Conservation (phyloP, 2,888 invertebrate species). For the Eupithecia subumbrata region DNA sequence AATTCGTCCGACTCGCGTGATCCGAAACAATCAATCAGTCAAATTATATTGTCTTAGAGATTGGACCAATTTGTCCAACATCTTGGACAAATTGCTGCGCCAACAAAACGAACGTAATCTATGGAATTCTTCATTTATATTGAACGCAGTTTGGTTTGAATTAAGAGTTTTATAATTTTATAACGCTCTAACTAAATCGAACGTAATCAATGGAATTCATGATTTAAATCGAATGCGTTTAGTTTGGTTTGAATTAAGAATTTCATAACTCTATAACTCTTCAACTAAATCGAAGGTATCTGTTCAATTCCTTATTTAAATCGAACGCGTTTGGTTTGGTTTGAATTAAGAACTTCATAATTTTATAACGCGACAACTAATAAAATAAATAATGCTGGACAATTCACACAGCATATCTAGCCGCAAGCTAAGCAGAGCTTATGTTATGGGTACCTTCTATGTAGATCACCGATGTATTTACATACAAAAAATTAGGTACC, state of each 20-base stretch:
- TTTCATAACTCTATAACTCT: neutral
- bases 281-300: neutral
- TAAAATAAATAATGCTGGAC: no score
- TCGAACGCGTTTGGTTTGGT: neutral
- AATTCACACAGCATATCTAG: no score
- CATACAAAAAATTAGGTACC: no score
- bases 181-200: neutral
- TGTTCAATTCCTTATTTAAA: neutral
- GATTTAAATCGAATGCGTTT: neutral
- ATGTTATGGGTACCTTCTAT: no score
- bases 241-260: constrained; percentile 1
- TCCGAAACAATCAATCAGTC: constrained; percentile 75
- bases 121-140: neutral
- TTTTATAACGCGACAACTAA: no score
- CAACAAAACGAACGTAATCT: constrained; percentile 14
- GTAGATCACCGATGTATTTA: no score
- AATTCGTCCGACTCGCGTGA: constrained; percentile 26
- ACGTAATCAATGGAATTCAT: constrained; percentile 14
- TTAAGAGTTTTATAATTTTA: neutral
- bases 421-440: no score
- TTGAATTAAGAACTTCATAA: neutral
- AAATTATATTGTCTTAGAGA: constrained; percentile 78
- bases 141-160: constrained; percentile 3
- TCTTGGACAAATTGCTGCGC: constrained; percentile 3
- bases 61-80: constrained; percentile 63